A percentile compares a stretch with the other conserved stretches of the same genome.
phyloP scores from a whole-genome alignment of 2,113 vertebrate genomes.

The Varanus salvator region DNA sequence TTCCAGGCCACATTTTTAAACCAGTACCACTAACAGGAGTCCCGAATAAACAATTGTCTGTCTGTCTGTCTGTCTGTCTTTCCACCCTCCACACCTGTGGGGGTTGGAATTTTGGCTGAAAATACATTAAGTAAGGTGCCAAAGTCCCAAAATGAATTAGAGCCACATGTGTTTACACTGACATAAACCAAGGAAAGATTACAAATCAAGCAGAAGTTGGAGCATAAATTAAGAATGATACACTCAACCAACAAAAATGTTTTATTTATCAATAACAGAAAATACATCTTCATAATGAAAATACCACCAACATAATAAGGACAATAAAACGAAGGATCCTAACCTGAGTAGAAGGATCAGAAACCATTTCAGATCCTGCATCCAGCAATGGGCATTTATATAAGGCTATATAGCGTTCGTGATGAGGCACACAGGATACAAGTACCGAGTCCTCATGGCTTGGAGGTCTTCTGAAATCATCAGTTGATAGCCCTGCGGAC shows the following conservation, averaged over 20 bases:
- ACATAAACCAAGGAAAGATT: too few species aligned
- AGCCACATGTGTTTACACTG: too few species aligned
- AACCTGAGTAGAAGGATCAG: neutral
- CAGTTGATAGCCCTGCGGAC: neutral
- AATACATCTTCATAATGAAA: neutral
- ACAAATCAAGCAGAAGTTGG: neutral
- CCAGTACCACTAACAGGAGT: too few species aligned
- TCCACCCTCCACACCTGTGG: too few species aligned
- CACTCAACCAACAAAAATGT: neutral
- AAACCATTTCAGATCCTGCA: neutral
- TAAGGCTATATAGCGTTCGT: neutral
- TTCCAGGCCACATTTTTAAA: too few species aligned
- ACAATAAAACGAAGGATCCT: neutral
- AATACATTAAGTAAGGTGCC: too few species aligned
- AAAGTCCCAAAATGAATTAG: too few species aligned
- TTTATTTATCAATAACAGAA: slow-evolving; percentile 21
- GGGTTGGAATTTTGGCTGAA: too few species aligned
- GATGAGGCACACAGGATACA: neutral
- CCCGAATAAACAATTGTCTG: too few species aligned
- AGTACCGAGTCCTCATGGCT: neutral
- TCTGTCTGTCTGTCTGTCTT: too few species aligned
- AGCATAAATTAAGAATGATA: neutral
- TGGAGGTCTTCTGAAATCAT: neutral
- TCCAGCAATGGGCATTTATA: neutral
- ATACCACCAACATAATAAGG: neutral